These are phyloP conservation scores for Ciconia stormi DNA, from an alignment of 2,113 vertebrate genomes.

Conservation along the genomic window DNA sequence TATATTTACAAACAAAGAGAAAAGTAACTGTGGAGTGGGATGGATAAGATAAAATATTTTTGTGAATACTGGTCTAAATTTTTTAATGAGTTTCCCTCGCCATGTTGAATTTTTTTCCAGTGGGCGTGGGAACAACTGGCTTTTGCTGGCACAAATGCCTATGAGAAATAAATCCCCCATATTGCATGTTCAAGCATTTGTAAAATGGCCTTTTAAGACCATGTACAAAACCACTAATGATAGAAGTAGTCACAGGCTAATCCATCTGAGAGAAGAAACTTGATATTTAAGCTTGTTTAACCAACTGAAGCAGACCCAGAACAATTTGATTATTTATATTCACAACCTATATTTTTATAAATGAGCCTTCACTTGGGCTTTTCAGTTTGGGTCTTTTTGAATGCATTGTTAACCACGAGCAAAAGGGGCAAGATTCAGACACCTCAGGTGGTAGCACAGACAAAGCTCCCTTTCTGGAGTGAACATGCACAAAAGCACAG, in stretches of 20 bases:
- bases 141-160: background rate
- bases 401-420: background rate
- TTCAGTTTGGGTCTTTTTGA: background rate
- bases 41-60: background rate
- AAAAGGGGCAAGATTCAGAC: background rate
- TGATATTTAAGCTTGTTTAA: background rate
- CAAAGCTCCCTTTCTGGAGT: background rate
- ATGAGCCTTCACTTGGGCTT: background rate
- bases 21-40: background rate
- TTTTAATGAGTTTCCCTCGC: background rate
- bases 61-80: background rate
- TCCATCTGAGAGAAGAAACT: background rate
- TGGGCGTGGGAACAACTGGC: background rate
- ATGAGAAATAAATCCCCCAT: background rate
- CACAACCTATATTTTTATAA: background rate
- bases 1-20: constrained; percentile 31
- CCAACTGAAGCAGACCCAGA: background rate
- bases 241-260: background rate
- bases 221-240: background rate
- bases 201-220: background rate
- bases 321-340: background rate
- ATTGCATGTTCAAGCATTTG: background rate
- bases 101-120: background rate
- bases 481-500: background rate
- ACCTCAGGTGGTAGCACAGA: background rate